Percentiles rank a stretch among this genome's conserved stretches.
These are phyloP conservation scores for Picathartes gymnocephalus DNA, from an alignment of 2,113 vertebrate genomes.

Conservation along the genomic window DNA sequence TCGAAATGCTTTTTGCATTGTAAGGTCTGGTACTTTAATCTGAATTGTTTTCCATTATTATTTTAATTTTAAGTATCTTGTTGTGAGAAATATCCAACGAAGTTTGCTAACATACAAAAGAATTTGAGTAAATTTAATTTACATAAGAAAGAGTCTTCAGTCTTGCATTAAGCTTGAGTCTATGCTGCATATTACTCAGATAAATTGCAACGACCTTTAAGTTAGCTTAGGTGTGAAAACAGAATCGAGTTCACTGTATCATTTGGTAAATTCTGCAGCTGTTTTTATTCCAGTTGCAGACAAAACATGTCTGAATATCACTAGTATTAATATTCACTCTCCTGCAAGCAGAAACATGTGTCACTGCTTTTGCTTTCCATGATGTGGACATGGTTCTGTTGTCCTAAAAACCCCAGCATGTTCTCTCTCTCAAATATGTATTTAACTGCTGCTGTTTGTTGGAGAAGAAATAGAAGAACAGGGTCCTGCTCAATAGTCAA, in stretches of 20 bases:
- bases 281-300: neutral
- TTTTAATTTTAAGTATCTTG: neutral
- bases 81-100: neutral
- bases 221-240: neutral
- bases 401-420: neutral
- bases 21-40: constrained; percentile 70
- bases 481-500: neutral
- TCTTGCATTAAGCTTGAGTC: neutral
- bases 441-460: neutral
- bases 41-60: neutral
- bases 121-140: neutral
- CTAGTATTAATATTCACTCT: neutral
- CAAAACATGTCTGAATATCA: neutral
- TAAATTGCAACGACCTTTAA: neutral
- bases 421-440: neutral
- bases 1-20: constrained; percentile 79
- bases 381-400: neutral
- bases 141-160: neutral
- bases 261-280: neutral
- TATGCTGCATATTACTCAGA: neutral
- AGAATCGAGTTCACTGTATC: neutral
- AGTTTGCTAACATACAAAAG: neutral
- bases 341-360: neutral
- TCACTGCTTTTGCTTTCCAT: neutral
- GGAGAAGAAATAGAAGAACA: neutral